Evolutionary conservation across 1,140 invertebrate genomes (phyloP), one percentile per base, ranked within the genome.

Genomic region (Macrostomum lignano): DNA sequence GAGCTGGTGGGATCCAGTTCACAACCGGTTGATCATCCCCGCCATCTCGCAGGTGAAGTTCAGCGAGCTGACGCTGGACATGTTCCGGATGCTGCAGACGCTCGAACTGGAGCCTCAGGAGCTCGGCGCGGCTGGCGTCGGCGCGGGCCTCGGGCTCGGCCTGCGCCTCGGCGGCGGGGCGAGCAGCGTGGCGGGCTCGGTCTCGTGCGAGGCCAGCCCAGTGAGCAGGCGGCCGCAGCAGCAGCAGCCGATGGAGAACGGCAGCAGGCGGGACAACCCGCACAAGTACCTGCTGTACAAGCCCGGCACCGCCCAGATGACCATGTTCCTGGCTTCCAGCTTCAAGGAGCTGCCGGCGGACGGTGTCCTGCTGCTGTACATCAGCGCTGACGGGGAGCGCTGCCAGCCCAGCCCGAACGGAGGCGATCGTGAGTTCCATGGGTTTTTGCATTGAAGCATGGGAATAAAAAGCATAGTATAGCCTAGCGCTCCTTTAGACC

Each of bases 201-300:
- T 28, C 14, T 14, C 14, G 15, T 14, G 26, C 9, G 15, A 28
- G 15, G 19, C 15, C 19, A 28, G 14, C 19, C 26, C 26, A 3
- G 19, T 28, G 26, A 15, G 14, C 19, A 17, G 26, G 15, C 19
- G 15, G 9, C 26, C 26, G 5, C 14, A 17, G 19, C 15, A 15
- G 26, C 19, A 14, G 5, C 14, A 15, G 3, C 15, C 15, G 15
- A 28, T 15, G 15, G 26, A 28, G 7, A 28, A 28, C 19, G 13
- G 9, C 19, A 42, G 36, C 23, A 68, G 72, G 48, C 60, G 74
- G 46, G 76, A 84, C 51, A 91, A 91, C 65, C 82, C 82, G 10
- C 81, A 91, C 64, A 91, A 91, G 61, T 88, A 88, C 61, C 64
- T 91, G 40, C 64, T 93, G 38, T 91, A 81, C 59, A 88, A 82